Base-by-base conservation (phyloP, 2,113 vertebrate genomes). In the Mesocricetus auratus region DNA sequence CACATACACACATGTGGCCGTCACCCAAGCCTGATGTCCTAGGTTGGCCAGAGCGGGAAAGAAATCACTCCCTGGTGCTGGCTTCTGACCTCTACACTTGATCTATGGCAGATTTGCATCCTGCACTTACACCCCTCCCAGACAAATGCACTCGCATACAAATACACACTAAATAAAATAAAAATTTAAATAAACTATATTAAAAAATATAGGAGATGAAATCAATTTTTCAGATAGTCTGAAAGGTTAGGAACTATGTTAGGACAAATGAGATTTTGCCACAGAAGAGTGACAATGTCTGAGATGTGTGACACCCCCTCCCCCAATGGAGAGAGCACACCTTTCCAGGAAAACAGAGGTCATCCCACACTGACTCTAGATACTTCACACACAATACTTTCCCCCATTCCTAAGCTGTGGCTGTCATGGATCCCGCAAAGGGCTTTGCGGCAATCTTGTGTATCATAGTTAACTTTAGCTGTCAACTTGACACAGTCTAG, bases 261-360 rank as follows among this genome's bases (percentile, higher is more conserved):
- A 73, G 96, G 87, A 97, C 98, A 97, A 97, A 95, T 71, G 47
- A 97, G 93, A 96, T 88, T 93, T 95, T 98, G 97, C 87, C 94
- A n/a, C 31, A 90, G 86, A 97, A 42, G 87, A 60, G 97, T 97
- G 98, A 98, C 97, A 92, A 93, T 97, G 96, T 92, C 97, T 86
- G 95, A 90, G 94, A 86, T 60, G 86, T 87, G 96, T 92, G 96
- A 94, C 53, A 56, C 53, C 47, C 98, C 96, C 96, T 6, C 96
- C 97, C 47, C 47, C 47, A 47, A 82, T 42, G 82, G 88, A 93
- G 97, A 97, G 97, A 97, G 97, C 90, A 69, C 85, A 94, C 90
- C 95, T 91, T 97, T 97, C 94, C 97, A 96, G 97, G 98, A 97
- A 98, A 98, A 83, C 97, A 96, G 95, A 31, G 97, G 96, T 98